Percentiles rank a stretch among this genome's conserved stretches.
phyloP scores from a whole-genome alignment of 2,113 vertebrate species.

The Octodon degus region DNA sequence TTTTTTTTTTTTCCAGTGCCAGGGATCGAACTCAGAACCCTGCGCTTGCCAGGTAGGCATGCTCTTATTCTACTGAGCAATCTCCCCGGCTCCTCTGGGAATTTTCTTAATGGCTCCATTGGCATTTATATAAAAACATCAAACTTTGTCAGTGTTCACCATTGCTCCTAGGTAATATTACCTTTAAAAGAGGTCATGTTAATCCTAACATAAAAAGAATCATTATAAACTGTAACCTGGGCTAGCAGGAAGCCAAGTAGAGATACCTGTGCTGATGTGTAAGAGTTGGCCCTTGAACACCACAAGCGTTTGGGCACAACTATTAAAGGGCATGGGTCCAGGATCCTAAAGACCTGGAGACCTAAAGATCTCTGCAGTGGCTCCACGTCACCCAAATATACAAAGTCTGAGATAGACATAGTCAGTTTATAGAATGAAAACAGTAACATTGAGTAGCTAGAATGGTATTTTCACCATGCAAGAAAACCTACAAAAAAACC shows the following conservation, averaged over 20 bases:
- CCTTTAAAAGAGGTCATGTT: not conserved
- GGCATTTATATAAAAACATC: not conserved
- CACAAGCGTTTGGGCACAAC: not conserved
- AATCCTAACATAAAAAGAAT: not conserved
- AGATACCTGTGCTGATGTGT: not conserved
- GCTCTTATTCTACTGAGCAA: too few species aligned
- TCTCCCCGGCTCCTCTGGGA: not conserved
- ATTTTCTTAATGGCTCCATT: not conserved
- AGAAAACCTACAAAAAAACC: not conserved
- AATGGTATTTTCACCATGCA: not conserved
- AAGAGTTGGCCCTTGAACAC: not conserved
- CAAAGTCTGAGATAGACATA: slow-evolving; percentile 37
- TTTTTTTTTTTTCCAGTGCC: not conserved
- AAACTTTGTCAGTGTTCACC: not conserved
- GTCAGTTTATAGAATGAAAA: not conserved
- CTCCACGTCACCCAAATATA: not conserved
- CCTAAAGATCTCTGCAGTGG: not conserved
- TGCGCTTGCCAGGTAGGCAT: too few species aligned
- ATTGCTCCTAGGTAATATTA: not conserved
- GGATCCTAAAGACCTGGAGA: not conserved
- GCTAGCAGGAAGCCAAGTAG: not conserved
- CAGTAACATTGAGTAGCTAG: not conserved
- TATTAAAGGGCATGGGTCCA: not conserved
- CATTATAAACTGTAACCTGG: not conserved
- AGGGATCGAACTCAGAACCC: too few species aligned